Percentiles rank a stretch among this genome's conserved stretches.
Conservation (phyloP, 2,797 vertebrate species). For the Pangasius macronema region DNA sequence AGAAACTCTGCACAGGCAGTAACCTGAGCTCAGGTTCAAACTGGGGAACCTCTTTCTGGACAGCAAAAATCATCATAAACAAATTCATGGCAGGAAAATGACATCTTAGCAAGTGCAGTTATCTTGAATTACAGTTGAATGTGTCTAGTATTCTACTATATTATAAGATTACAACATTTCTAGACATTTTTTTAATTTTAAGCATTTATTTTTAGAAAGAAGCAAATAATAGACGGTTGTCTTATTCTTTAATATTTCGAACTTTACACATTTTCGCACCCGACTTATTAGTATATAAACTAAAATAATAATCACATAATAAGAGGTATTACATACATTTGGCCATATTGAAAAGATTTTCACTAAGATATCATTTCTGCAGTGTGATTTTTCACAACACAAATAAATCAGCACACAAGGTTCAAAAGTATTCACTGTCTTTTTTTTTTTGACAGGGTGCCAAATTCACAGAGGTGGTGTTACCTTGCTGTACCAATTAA, state of each 20-base stretch:
- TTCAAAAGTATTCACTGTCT: not conserved
- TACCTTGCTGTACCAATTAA: not conserved
- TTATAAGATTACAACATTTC: not conserved
- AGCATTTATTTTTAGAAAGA: not conserved
- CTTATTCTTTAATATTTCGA: too few relatives aligned
- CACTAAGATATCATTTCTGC: not conserved
- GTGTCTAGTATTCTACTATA: not conserved
- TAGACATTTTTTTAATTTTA: not conserved
- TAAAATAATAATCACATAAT: not conserved
- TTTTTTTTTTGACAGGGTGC: not conserved
- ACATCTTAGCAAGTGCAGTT: not conserved
- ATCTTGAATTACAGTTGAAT: not conserved
- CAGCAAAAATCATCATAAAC: not conserved
- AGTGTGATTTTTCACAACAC: conserved; percentile 1
- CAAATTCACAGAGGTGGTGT: not conserved
- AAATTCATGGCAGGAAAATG: not conserved
- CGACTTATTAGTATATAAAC: too few relatives aligned
- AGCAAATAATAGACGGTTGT: too few relatives aligned
- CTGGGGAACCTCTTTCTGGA: not conserved
- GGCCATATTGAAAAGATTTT: not conserved
- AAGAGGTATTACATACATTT: not conserved
- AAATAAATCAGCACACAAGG: not conserved
- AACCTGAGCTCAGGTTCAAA: not conserved
- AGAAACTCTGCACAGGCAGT: not conserved
- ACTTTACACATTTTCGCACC: too few relatives aligned